A percentile compares a stretch with the other conserved stretches of the same genome.
Conservation (phyloP, 2,113 vertebrate species). For the Pardalotus punctatus region DNA sequence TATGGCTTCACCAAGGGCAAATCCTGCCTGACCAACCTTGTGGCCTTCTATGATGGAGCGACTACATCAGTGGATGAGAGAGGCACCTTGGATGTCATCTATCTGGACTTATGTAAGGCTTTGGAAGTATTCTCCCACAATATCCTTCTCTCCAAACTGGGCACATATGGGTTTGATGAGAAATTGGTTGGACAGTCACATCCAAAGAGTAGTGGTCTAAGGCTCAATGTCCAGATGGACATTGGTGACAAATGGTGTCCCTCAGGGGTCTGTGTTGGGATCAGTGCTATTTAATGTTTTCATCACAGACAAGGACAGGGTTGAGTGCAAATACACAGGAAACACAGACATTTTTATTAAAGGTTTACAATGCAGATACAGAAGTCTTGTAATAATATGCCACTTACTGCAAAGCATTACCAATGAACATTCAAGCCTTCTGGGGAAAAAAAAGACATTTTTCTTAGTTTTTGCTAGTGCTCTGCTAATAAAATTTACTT, state of each 20-base stretch:
- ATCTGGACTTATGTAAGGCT: not conserved
- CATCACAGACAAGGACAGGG: not conserved
- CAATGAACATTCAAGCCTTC: not conserved
- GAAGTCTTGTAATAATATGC: not conserved
- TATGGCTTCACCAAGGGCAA: not conserved
- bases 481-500: conserved; percentile 12
- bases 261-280: not conserved
- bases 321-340: not conserved
- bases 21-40: not conserved
- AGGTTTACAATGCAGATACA: not conserved
- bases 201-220: too few relatives aligned
- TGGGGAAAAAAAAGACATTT: not conserved
- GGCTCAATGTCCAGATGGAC: not conserved
- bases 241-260: not conserved
- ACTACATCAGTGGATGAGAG: too few relatives aligned
- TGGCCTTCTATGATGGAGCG: not conserved
- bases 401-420: not conserved
- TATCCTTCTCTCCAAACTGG: not conserved
- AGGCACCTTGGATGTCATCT: not conserved
- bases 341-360: conserved; percentile 22
- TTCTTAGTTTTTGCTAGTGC: not conserved
- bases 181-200: not conserved
- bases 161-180: not conserved
- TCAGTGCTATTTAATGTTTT: not conserved
- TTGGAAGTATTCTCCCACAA: not conserved